These are phyloP conservation scores for Caenorhabditis sp. DNA, from an alignment of 2,888 invertebrate species.

Conservation along the genomic window DNA sequence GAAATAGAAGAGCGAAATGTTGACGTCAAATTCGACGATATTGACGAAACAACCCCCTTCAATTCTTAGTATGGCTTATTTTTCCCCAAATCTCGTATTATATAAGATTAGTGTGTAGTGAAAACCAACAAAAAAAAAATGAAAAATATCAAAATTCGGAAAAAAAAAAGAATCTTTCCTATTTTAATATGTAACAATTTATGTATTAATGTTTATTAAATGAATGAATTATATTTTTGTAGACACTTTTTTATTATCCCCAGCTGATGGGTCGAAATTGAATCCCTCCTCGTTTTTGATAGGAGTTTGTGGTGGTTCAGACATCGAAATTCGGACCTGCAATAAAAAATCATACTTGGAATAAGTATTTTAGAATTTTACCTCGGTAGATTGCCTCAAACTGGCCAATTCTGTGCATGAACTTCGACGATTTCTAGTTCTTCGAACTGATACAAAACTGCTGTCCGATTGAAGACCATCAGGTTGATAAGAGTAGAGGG, in stretches of 20 bases:
- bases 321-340: conserved; percentile 52
- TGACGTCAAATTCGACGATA: conserved; percentile 6
- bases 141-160: neutral
- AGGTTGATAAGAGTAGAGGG: conserved; percentile 63
- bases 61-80: conserved; percentile 4
- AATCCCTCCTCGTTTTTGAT: conserved; percentile 36
- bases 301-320: conserved; percentile 52
- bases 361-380: too few species aligned
- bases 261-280: conserved; percentile 35
- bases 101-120: neutral
- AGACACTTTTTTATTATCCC: too few species aligned
- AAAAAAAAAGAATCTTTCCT: neutral
- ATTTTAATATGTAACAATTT: neutral
- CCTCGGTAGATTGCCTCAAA: conserved; percentile 52
- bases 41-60: conserved; percentile 23
- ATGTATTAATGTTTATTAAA: neutral
- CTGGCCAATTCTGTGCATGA: conserved; percentile 54
- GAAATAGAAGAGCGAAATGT: conserved; percentile 14
- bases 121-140: neutral
- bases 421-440: conserved; percentile 44
- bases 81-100: neutral
- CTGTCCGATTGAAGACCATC: conserved; percentile 60
- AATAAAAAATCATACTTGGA: too few species aligned
- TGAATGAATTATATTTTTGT: neutral
- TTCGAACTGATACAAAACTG: conserved; percentile 52